phyloP scores from a whole-genome alignment of 2,797 vertebrate species.

The Macroramphosus scolopax region DNA sequence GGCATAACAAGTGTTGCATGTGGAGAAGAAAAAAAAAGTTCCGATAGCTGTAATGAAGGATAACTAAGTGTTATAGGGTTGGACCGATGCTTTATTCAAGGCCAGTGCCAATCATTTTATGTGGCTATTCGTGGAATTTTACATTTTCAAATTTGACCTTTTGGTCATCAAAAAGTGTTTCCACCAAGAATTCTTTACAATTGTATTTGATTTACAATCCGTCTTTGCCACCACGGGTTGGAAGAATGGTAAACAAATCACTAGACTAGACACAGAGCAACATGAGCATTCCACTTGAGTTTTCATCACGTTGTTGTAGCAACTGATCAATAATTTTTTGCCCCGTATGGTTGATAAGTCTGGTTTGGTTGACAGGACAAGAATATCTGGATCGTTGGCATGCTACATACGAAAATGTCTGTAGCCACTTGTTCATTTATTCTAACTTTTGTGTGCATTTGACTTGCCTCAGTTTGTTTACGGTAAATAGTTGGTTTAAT shows the following conservation, averaged over 20 bases:
- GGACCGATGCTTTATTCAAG: constrained; percentile 31
- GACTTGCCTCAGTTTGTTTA: constrained; percentile 5
- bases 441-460: neutral
- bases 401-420: neutral
- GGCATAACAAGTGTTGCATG: constrained; percentile 27
- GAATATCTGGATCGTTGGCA: neutral
- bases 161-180: no score
- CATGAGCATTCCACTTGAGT: no score
- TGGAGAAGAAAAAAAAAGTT: constrained; percentile 13
- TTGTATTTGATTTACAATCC: no score
- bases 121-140: no score
- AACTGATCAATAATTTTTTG: no score
- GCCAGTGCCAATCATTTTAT: constrained; percentile 26
- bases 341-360: neutral
- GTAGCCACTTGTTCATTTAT: neutral
- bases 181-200: constrained; percentile 4
- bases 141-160: constrained; percentile 1
- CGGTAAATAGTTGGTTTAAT: neutral
- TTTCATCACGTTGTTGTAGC: no score
- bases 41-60: constrained; percentile 11
- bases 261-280: no score
- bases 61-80: constrained; percentile 17
- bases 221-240: no score
- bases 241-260: no score
- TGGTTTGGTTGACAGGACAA: neutral